These are phyloP conservation scores for Ganaspis brasiliensis DNA, from an alignment of 2,888 invertebrate species.

Conservation along the genomic window DNA sequence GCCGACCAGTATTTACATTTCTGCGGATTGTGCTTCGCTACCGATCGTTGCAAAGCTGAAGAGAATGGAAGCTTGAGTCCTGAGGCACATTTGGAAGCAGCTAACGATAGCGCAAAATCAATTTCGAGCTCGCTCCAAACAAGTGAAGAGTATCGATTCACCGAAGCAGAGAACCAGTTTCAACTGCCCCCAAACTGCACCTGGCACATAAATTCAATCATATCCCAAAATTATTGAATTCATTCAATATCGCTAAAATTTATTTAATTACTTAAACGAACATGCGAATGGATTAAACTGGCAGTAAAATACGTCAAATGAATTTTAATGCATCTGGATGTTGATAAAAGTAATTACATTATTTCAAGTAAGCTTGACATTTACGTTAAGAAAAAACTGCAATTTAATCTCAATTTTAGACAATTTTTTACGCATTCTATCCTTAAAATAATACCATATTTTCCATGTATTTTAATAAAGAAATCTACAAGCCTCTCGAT, in stretches of 20 bases:
- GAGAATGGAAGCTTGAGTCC: conserved; percentile 23
- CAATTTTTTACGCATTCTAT: too few species aligned
- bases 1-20: conserved; percentile 78
- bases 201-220: conserved; percentile 17
- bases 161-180: neutral
- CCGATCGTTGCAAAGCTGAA: conserved; percentile 5
- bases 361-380: too few species aligned
- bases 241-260: neutral
- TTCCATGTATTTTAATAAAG: too few species aligned
- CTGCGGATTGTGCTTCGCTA: conserved; percentile 29
- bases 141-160: conserved; percentile 25
- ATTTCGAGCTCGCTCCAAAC: conserved; percentile 35
- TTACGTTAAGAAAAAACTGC: too few species aligned
- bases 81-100: conserved; percentile 15
- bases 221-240: neutral
- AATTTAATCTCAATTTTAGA: too few species aligned
- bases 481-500: too few species aligned
- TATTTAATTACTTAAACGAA: neutral
- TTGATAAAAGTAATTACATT: too few species aligned
- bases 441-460: too few species aligned
- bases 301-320: too few species aligned
- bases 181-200: neutral
- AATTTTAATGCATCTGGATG: too few species aligned
- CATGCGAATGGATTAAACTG: too few species aligned
- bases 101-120: conserved; percentile 42